phyloP scores from a whole-genome alignment of 2,888 invertebrate genomes.

The Caenorhabditis afra region DNA sequence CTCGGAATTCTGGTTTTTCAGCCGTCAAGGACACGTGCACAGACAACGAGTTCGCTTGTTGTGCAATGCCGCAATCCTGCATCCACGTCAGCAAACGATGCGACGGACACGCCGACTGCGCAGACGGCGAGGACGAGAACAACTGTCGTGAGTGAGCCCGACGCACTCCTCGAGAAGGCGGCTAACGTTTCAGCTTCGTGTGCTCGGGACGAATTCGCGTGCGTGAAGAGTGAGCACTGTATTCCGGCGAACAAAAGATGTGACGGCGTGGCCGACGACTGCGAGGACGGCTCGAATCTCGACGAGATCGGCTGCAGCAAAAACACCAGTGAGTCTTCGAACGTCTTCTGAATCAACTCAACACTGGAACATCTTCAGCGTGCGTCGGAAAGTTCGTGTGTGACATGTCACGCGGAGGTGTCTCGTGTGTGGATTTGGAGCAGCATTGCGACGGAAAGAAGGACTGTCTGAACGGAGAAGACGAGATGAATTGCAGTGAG shows the following conservation, averaged over 20 bases:
- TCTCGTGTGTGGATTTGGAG: slow-evolving; percentile 73
- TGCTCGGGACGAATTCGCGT: slow-evolving; percentile 77
- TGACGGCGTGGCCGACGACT: slow-evolving; percentile 79
- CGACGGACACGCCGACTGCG: slow-evolving; percentile 77
- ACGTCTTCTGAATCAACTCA: not conserved
- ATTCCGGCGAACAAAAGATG: slow-evolving; percentile 76
- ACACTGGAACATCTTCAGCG: slow-evolving; percentile 63
- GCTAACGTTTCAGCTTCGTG: slow-evolving; percentile 71
- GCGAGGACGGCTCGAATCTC: slow-evolving; percentile 77
- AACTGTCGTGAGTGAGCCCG: slow-evolving; percentile 74
- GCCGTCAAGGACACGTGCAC: slow-evolving; percentile 69
- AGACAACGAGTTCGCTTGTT: slow-evolving; percentile 76
- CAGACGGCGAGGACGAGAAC: slow-evolving; percentile 78
- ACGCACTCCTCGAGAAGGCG: not conserved
- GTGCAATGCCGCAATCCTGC: slow-evolving; percentile 76
- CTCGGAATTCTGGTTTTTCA: slow-evolving; percentile 34
- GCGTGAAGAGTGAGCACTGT: slow-evolving; percentile 76
- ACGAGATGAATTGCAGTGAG: slow-evolving; percentile 78
- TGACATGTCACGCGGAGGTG: slow-evolving; percentile 67
- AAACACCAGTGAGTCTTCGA: slow-evolving; percentile 71
- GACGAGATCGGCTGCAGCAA: slow-evolving; percentile 79
- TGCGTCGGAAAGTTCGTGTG: slow-evolving; percentile 79
- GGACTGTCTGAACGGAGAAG: slow-evolving; percentile 78
- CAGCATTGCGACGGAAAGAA: slow-evolving; percentile 75
- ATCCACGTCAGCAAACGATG: slow-evolving; percentile 72